phyloP scores from a whole-genome alignment of 2,113 vertebrate species.

The Panthera uncia region DNA sequence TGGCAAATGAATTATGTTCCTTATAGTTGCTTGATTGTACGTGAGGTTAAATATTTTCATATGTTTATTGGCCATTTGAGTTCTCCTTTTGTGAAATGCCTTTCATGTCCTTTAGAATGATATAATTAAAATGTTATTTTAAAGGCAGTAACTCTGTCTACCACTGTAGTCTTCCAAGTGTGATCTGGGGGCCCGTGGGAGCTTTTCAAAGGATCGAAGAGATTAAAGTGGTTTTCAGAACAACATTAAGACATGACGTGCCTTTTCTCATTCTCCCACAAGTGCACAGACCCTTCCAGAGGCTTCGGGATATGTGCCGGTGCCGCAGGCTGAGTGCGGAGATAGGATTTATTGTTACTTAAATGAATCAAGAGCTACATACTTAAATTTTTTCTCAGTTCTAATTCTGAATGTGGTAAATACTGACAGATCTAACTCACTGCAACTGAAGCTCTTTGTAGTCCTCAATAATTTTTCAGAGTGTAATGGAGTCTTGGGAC shows the following conservation, averaged over 20 bases:
- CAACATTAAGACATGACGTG: background rate
- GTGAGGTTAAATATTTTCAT: background rate
- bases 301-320: background rate
- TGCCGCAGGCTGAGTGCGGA: background rate
- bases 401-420: conserved; percentile 47
- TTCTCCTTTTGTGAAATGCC: background rate
- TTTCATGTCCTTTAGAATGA: background rate
- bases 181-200: background rate
- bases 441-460: background rate
- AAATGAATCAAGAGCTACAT: background rate
- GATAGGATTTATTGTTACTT: background rate
- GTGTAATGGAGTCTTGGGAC: background rate
- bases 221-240: background rate
- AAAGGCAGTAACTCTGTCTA: background rate
- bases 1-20: background rate
- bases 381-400: background rate
- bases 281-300: background rate
- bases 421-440: background rate
- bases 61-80: background rate
- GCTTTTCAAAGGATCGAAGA: background rate
- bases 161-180: background rate
- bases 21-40: background rate
- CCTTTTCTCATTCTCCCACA: background rate
- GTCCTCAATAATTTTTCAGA: background rate
- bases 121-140: conserved; percentile 27